Conservation (phyloP, 2,113 vertebrate species). For the Epinephelus moara region DNA sequence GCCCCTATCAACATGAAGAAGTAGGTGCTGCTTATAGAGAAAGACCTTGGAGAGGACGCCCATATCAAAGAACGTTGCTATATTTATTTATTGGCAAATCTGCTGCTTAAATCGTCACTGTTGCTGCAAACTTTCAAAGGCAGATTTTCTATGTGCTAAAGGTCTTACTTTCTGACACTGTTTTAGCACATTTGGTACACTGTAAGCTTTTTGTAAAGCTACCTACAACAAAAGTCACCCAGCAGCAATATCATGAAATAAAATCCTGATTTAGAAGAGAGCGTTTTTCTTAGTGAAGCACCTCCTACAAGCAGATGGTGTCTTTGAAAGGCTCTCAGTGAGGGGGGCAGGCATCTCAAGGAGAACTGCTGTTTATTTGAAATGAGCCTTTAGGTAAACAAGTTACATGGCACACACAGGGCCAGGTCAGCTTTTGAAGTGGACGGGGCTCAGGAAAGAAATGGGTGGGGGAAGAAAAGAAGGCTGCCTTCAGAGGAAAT, state of each 20-base stretch:
- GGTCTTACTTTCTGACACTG: neutral
- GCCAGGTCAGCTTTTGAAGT: constrained; percentile 83
- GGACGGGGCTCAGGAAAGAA: constrained; percentile 74
- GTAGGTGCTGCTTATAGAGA: constrained; percentile 52
- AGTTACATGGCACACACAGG: constrained; percentile 78
- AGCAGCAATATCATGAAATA: constrained; percentile 24
- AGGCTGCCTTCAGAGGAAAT: constrained; percentile 81
- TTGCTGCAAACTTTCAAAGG: neutral
- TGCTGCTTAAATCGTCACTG: neutral
- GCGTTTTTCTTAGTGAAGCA: constrained; percentile 47
- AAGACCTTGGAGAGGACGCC: constrained; percentile 13
- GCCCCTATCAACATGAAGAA: constrained; percentile 77
- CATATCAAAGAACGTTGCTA: constrained; percentile 9
- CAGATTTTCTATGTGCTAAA: neutral
- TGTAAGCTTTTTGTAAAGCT: constrained; percentile 5
- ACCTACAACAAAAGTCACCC: constrained; percentile 1
- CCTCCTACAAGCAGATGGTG: constrained; percentile 71
- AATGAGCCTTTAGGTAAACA: constrained; percentile 83
- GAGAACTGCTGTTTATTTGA: constrained; percentile 84
- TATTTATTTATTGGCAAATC: neutral
- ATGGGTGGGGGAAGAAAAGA: constrained; percentile 74
- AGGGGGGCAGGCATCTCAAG: constrained; percentile 66
- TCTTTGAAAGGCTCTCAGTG: constrained; percentile 65
- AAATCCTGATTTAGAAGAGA: constrained; percentile 36
- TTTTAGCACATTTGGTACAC: neutral